Evolutionary conservation across 2,113 vertebrate species (phyloP).

Genomic region (Colaptes auratus): DNA sequence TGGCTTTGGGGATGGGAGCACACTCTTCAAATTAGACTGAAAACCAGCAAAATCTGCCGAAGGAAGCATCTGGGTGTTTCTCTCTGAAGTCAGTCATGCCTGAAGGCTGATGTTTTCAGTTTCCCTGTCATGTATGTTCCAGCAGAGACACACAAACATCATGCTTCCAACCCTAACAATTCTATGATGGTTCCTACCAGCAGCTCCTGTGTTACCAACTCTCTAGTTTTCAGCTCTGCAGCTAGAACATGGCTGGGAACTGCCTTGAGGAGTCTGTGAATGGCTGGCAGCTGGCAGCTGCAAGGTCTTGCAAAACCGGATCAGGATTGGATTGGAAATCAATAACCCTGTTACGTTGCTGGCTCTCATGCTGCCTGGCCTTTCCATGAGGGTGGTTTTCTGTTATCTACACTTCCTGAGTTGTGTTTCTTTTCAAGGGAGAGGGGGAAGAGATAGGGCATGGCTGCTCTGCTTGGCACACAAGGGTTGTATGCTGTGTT

Average conservation of each 20-base stretch:
- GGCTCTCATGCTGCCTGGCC: not conserved
- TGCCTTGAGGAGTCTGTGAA: slow-evolving; percentile 51
- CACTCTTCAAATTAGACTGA: not conserved
- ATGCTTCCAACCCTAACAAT: not conserved
- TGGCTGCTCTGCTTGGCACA: not conserved
- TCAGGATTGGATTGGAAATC: slow-evolving; percentile 23
- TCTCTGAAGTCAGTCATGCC: not conserved
- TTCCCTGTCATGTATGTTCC: accelerated
- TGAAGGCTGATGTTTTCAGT: not conserved
- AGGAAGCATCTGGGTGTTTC: not conserved
- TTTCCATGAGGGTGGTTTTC: not conserved
- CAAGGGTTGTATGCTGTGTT: not conserved
- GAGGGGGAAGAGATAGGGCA: not conserved
- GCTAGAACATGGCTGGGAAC: not conserved
- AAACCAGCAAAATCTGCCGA: not conserved
- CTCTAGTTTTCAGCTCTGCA: not conserved
- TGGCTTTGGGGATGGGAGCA: not conserved
- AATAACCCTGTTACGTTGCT: not conserved
- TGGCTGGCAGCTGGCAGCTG: not conserved
- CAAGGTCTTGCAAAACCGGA: slow-evolving; percentile 39
- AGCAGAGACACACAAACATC: not conserved
- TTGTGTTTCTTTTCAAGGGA: not conserved
- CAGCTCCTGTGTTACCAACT: slow-evolving; percentile 60
- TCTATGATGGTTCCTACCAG: not conserved
- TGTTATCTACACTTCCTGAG: not conserved